phyloP scores from a whole-genome alignment of 1,140 invertebrate genomes.

The Andrena cerasifolii region DNA sequence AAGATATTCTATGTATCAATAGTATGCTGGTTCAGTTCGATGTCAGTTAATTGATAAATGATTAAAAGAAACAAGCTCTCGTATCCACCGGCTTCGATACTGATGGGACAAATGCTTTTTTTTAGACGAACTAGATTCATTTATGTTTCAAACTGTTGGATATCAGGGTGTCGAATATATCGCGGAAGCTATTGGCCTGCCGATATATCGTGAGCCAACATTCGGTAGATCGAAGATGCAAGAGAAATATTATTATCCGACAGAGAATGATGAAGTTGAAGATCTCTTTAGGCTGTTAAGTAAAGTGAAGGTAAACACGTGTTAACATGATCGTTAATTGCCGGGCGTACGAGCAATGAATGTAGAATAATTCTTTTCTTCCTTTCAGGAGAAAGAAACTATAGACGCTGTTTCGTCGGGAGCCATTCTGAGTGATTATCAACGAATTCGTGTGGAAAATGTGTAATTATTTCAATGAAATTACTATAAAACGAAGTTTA shows the following conservation, averaged over 20 bases:
- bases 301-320: conserved; percentile 88
- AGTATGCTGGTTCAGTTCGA: not conserved
- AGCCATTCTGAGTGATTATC: conserved; percentile 98
- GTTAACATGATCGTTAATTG: conserved; percentile 12
- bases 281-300: conserved; percentile 94
- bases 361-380: conserved; percentile 18
- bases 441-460: conserved; percentile 98
- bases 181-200: conserved; percentile 96
- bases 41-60: not conserved
- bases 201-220: conserved; percentile 93
- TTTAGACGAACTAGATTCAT: conserved; percentile 97
- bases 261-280: conserved; percentile 98
- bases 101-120: conserved; percentile 68
- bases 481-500: not conserved
- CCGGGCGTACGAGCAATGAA: not conserved
- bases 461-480: conserved; percentile 88
- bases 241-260: conserved; percentile 92
- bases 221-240: conserved; percentile 90
- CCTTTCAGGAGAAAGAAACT: conserved; percentile 88
- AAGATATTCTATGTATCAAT: conserved; percentile 8
- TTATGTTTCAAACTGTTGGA: conserved; percentile 99
- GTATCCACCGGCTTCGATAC: not conserved
- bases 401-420: conserved; percentile 97
- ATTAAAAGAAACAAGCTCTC: not conserved
- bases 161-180: conserved; percentile 96